Base-by-base conservation (phyloP, 2,888 invertebrate species). In the Aphodius sticticus region DNA sequence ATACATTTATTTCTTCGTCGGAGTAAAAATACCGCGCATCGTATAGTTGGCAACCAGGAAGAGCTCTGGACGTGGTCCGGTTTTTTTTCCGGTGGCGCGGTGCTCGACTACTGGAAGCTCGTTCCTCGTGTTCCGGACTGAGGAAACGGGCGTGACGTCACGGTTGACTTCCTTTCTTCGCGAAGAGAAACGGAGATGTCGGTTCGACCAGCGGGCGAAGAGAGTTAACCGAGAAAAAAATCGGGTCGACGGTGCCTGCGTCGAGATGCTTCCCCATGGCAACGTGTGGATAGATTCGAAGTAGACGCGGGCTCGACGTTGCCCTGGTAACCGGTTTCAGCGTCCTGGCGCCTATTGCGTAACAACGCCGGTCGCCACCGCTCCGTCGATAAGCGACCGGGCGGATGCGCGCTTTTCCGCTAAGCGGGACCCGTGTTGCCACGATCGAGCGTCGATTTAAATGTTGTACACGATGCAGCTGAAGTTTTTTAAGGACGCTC, bases 331-430 rank as follows among this genome's bases (percentile, higher is more conserved):
- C 87, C 84, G 82, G 85, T 83, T 85, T 85, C 69, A 76, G 74
- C 79, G 79, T 76, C 78, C 85, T 85, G 86, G 82, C 82, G 82
- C 86, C 85, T 86, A 86, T 86, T 86, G 84, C 84, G 87, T 87
- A 85, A 84, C 86, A 85, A 86, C 85, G 86, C 87, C 84, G 86
- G 88, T 86, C 74, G 87, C 86, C 83, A 79, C 84, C 84, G 78
- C 72, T 80, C 77, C 12, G 76, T 16, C 74, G 53, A 26, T 69
- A 38, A 53, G 53, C 76, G 76, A 76, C 53, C 76, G 16, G 53
- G 38, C 76, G 36, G 53, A 36, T 26, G 84, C 83, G 83, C 84
- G 84, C 83, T 83, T 83, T 84, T 84, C 82, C 81, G 77, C 76
- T 78, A 72, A 36, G 69, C 69, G 76, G 38, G 76, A 76, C 26